Evolutionary conservation across 2,888 invertebrate genomes (phyloP).

Genomic region (Sicus ferrugineus): DNA sequence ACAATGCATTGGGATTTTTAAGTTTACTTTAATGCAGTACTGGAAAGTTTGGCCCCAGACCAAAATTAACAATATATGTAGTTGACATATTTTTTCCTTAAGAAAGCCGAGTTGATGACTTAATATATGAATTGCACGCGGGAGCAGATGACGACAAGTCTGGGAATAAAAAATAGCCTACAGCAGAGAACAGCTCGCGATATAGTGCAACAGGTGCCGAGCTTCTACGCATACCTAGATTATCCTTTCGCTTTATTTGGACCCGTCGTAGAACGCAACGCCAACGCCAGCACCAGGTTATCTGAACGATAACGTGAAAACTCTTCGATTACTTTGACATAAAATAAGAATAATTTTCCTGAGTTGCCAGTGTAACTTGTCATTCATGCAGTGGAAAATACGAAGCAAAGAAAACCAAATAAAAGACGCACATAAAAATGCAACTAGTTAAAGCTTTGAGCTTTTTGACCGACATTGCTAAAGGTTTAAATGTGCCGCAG

Average conservation of each 20-base stretch:
- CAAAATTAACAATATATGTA: too few species aligned
- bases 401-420: not conserved
- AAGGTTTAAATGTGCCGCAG: not conserved
- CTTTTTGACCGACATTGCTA: too few species aligned
- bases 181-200: conserved; percentile 69
- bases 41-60: too few species aligned
- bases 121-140: conserved; percentile 36
- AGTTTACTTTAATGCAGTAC: too few species aligned
- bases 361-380: too few species aligned
- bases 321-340: too few species aligned
- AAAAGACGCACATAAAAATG: not conserved
- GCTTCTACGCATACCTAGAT: conserved; percentile 66
- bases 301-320: too few species aligned
- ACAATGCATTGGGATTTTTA: too few species aligned
- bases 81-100: not conserved
- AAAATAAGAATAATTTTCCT: too few species aligned
- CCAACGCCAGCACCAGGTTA: too few species aligned
- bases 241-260: conserved; percentile 76
- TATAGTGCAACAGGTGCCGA: conserved; percentile 66
- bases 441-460: too few species aligned
- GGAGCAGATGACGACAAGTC: conserved; percentile 31
- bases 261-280: conserved; percentile 72
- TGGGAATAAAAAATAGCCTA: conserved; percentile 72
- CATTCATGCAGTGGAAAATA: too few species aligned
- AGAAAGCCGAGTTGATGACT: conserved; percentile 36